phyloP scores from a whole-genome alignment of 2,888 invertebrate species.

The Tromatobia lineatoria region DNA sequence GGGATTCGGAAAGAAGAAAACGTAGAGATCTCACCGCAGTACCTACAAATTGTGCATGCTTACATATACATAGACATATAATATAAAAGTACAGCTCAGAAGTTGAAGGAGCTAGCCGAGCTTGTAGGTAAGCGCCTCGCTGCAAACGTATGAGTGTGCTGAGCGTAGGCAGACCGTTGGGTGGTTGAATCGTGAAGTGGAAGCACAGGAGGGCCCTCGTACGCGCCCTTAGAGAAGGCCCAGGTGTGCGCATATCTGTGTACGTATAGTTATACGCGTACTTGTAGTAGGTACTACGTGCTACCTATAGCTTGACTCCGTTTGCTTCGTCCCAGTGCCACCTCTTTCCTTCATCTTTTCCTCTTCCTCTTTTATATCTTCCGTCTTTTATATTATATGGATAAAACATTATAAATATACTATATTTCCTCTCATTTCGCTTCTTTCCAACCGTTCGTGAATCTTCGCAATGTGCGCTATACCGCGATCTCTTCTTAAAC shows the following conservation, averaged over 20 bases:
- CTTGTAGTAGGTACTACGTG: constrained; percentile 68
- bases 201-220: constrained; percentile 80
- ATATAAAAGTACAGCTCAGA: constrained; percentile 41
- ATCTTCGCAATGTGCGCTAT: neutral
- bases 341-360: constrained; percentile 65
- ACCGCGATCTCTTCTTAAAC: neutral
- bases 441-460: neutral
- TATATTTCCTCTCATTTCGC: neutral
- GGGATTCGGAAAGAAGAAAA: constrained; percentile 25
- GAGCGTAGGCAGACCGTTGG: constrained; percentile 79
- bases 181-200: constrained; percentile 81
- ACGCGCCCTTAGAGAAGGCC: constrained; percentile 80
- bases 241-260: constrained; percentile 77
- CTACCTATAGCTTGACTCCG: constrained; percentile 55
- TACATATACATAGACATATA: constrained; percentile 24
- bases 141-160: constrained; percentile 64
- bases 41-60: constrained; percentile 15
- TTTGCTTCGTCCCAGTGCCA: constrained; percentile 41
- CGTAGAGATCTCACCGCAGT: constrained; percentile 36
- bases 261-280: constrained; percentile 24
- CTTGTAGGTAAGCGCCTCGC: constrained; percentile 27
- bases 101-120: constrained; percentile 57
- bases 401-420: neutral
- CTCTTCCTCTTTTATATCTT: constrained; percentile 47
- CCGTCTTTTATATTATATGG: neutral